Evolutionary conservation across 2,888 invertebrate genomes (phyloP).

Genomic region (Celastrina argiolus): DNA sequence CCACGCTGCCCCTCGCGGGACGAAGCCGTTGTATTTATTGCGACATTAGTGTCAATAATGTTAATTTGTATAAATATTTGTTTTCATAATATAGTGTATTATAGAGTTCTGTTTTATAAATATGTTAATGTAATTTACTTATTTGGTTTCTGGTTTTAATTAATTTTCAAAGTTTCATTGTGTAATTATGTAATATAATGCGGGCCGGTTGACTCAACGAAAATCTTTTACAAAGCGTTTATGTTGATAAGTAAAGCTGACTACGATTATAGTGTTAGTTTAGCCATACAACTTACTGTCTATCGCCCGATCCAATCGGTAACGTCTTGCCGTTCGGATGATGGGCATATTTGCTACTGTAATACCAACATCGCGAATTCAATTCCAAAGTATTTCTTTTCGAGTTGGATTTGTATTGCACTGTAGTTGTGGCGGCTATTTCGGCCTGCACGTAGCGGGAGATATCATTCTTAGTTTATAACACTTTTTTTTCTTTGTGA

Average conservation of each 20-base stretch:
- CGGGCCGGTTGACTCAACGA: not conserved
- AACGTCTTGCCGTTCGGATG: too few species aligned
- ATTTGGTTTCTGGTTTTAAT: slow-evolving; percentile 18
- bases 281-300: too few species aligned
- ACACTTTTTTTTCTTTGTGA: slow-evolving; percentile 71
- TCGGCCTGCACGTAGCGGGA: not conserved
- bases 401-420: not conserved
- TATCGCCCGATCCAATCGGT: too few species aligned
- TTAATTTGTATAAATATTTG: slow-evolving; percentile 22
- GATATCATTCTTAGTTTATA: slow-evolving; percentile 43
- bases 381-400: not conserved
- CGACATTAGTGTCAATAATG: slow-evolving; percentile 19
- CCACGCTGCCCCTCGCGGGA: not conserved
- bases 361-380: not conserved
- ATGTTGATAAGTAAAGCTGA: not conserved
- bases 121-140: slow-evolving; percentile 22
- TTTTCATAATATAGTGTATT: slow-evolving; percentile 22
- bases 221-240: not conserved
- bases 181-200: slow-evolving; percentile 13
- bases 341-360: too few species aligned
- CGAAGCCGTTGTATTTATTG: slow-evolving; percentile 23
- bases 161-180: slow-evolving; percentile 19
- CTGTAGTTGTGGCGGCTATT: not conserved
- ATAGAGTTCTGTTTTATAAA: slow-evolving; percentile 17
- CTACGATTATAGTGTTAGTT: not conserved